A percentile compares a stretch with the other conserved stretches of the same genome.
Evolutionary conservation across 2,888 invertebrate genomes (phyloP).

Genomic region (Herminia tarsipennalis): DNA sequence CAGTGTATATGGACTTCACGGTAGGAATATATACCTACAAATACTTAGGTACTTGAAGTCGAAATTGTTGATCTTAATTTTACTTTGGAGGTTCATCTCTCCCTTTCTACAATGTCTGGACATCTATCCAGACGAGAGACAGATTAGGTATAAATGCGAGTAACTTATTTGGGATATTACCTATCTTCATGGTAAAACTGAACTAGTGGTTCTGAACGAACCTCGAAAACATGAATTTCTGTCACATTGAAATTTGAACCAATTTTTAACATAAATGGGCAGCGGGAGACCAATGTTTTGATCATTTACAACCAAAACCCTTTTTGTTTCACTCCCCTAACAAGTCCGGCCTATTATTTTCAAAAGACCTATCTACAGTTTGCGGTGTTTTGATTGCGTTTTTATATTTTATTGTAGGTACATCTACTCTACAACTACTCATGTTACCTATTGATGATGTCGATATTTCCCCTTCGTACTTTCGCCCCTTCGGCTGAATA

Average conservation of each 20-base stretch:
- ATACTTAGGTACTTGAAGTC: too few species aligned
- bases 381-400: slow-evolving; percentile 5
- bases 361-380: neutral
- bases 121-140: too few species aligned
- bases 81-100: too few species aligned
- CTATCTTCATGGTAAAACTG: too few species aligned
- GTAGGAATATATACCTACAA: too few species aligned
- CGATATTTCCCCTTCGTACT: neutral
- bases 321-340: slow-evolving; percentile 1
- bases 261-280: slow-evolving; percentile 2
- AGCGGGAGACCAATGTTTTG: slow-evolving; percentile 8
- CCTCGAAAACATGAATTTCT: neutral
- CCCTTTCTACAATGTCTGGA: too few species aligned
- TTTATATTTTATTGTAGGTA: slow-evolving; percentile 1
- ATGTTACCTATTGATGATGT: slow-evolving; percentile 4
- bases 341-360: neutral
- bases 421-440: neutral
- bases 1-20: too few species aligned
- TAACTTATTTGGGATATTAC: too few species aligned
- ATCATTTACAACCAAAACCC: slow-evolving; percentile 3
- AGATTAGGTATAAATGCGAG: too few species aligned
- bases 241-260: neutral
- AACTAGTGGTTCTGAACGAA: too few species aligned
- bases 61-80: too few species aligned
- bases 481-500: slow-evolving; percentile 4